Conservation (phyloP, 2,888 invertebrate genomes). For the Gasteruption jaculator region DNA sequence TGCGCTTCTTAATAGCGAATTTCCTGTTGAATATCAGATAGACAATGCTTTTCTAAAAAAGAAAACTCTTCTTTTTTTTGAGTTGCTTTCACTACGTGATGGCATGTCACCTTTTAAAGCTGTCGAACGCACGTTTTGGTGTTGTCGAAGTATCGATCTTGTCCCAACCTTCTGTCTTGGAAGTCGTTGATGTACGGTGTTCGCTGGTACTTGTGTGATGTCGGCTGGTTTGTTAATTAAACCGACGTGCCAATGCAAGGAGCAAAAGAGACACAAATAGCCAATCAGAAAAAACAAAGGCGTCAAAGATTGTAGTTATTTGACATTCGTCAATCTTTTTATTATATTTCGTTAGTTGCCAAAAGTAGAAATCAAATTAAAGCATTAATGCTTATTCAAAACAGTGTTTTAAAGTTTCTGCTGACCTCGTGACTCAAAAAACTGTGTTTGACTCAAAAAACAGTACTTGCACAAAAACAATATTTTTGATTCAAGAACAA, state of each 20-base stretch:
- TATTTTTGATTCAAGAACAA: no score
- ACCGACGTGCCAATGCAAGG: constrained; percentile 38
- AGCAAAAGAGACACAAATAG: no score
- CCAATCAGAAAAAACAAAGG: constrained; percentile 18
- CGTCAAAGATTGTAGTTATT: constrained; percentile 31
- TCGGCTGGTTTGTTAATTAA: constrained; percentile 45
- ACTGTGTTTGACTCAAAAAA: no score
- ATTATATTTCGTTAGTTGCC: constrained; percentile 6
- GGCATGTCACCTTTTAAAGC: constrained; percentile 51
- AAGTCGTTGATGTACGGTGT: constrained; percentile 46
- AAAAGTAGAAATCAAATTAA: background rate
- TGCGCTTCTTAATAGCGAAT: constrained; percentile 1
- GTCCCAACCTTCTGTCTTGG: constrained; percentile 48
- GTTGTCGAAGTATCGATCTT: constrained; percentile 39
- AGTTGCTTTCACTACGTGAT: no score
- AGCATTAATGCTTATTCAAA: background rate
- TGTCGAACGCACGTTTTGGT: constrained; percentile 47
- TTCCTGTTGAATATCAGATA: no score
- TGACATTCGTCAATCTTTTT: constrained; percentile 27
- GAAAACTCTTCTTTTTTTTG: constrained; percentile 15
- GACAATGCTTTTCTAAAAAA: no score
- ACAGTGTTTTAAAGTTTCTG: background rate
- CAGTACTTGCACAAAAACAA: no score
- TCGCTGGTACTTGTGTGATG: constrained; percentile 50
- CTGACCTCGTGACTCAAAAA: no score